Conservation (phyloP, 2,888 invertebrate species). For the Eulithis testata region DNA sequence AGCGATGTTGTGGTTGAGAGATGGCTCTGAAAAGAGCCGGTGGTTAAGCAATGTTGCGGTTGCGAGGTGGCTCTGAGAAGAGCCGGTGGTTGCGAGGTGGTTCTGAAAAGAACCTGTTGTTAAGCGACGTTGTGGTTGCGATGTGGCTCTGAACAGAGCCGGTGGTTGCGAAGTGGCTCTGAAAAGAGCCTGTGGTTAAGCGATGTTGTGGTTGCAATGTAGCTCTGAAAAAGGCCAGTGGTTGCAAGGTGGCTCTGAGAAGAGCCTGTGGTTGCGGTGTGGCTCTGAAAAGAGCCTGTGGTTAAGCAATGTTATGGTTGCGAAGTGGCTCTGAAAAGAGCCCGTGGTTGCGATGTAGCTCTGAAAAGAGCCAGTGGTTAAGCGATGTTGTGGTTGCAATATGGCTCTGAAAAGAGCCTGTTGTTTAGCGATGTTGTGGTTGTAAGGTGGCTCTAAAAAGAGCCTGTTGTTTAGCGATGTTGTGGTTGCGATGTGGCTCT, state of each 20-base stretch:
- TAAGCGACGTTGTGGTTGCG: background rate
- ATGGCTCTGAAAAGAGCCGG: slow-evolving; percentile 12
- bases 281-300: slow-evolving; percentile 28
- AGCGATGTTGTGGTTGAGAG: too few relatives aligned
- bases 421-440: slow-evolving; percentile 8
- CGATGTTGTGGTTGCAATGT: slow-evolving; percentile 24
- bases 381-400: slow-evolving; percentile 4
- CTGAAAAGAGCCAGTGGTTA: background rate
- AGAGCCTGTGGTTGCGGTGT: slow-evolving; percentile 30
- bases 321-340: too few relatives aligned
- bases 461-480: slow-evolving; percentile 6
- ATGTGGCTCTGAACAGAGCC: slow-evolving; percentile 12
- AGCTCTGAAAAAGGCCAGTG: slow-evolving; percentile 34
- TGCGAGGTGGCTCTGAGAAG: slow-evolving; percentile 1
- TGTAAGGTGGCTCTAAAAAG: slow-evolving; percentile 12
- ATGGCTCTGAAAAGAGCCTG: slow-evolving; percentile 10
- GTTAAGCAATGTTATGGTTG: background rate
- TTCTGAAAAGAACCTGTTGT: background rate
- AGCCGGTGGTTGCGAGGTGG: slow-evolving; percentile 2
- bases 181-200: slow-evolving; percentile 8
- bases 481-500: slow-evolving; percentile 9
- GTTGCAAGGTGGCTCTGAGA: slow-evolving; percentile 16
- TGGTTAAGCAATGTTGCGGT: slow-evolving; percentile 6
- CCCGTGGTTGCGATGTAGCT: background rate
- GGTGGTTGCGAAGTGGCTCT: background rate